Base-by-base conservation (phyloP, 1,140 invertebrate genomes). In the Drosophila ficusphila region DNA sequence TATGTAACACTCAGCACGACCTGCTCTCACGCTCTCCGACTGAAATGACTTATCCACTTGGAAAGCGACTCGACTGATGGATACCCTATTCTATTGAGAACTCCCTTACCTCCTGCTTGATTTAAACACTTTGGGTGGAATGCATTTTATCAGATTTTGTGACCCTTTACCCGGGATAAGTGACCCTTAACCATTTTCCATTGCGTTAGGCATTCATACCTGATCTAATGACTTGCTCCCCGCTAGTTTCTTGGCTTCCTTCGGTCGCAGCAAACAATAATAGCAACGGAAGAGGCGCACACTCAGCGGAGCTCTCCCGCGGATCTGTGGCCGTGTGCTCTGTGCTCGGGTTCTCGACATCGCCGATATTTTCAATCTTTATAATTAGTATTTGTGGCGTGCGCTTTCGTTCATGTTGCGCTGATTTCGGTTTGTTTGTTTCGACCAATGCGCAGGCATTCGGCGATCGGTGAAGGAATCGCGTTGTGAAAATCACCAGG, bases 371-470 rank as follows among this genome's bases (percentile, higher is more conserved):
- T 86, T 82, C 69, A 82, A 89, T 88, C 65, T 82, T 88, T 88
- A 85, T 81, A 88, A 85, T 88, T 88, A 88, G 82, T 88, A 88
- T 88, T 88, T 88, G 83, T 89, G 83, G 82, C 82, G 82, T 88
- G 69, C 77, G 83, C 83, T 88, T 88, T 88, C 82, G 82, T 89
- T 78, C 67, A 88, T 78, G 82, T 88, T 89, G 82, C 78, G 74
- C 78, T 78, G 83, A 88, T 88, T 88, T 86, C 74, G 83, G 73
- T 57, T 88, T 78, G 54, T 74, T 79, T 65, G 34, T 48, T 86
- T 76, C 56, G 31, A 36, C 34, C 36, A 72, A 78, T 56, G 21
- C 46, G 25, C 42, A 44, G 67, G 53, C 46, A 36, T 46, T 70
- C 27, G 48, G 49, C n/a, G 23, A 54, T 60, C 56, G 49, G 27